phyloP scores from a whole-genome alignment of 2,888 invertebrate genomes.

The Patella depressa region DNA sequence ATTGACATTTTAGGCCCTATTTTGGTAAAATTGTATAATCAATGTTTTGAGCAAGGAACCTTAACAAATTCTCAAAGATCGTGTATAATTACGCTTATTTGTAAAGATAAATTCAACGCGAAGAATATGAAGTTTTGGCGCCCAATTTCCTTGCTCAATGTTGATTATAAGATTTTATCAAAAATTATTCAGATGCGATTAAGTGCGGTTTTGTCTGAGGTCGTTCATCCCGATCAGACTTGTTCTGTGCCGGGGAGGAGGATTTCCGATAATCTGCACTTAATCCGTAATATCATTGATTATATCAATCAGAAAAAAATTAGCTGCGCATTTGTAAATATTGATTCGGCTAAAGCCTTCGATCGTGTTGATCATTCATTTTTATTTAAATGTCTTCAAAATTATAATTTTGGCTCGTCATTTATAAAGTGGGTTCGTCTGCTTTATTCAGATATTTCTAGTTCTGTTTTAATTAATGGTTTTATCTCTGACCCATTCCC shows the following conservation, averaged over 20 bases:
- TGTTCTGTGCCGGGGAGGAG: conserved; percentile 40
- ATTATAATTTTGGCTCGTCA: conserved; percentile 17
- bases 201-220: conserved; percentile 27
- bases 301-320: conserved; percentile 40
- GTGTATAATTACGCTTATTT: conserved; percentile 22
- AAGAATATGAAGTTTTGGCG: conserved; percentile 39
- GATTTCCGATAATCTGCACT: conserved; percentile 44
- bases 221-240: conserved; percentile 42
- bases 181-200: conserved; percentile 39
- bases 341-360: conserved; percentile 12
- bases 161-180: conserved; percentile 44
- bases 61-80: no score
- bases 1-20: not conserved
- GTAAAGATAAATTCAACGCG: conserved; percentile 36
- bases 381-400: conserved; percentile 7
- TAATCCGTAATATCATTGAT: conserved; percentile 37
- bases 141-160: conserved; percentile 44
- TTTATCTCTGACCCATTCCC: not conserved
- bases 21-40: not conserved
- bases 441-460: not conserved
- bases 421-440: conserved; percentile 18
- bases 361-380: conserved; percentile 4
- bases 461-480: not conserved
- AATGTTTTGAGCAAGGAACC: no score
- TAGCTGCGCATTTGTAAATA: conserved; percentile 35